Percentiles rank a stretch among this genome's conserved stretches.
phyloP scores from a whole-genome alignment of 2,113 vertebrate species.

The Pimephales promelas region DNA sequence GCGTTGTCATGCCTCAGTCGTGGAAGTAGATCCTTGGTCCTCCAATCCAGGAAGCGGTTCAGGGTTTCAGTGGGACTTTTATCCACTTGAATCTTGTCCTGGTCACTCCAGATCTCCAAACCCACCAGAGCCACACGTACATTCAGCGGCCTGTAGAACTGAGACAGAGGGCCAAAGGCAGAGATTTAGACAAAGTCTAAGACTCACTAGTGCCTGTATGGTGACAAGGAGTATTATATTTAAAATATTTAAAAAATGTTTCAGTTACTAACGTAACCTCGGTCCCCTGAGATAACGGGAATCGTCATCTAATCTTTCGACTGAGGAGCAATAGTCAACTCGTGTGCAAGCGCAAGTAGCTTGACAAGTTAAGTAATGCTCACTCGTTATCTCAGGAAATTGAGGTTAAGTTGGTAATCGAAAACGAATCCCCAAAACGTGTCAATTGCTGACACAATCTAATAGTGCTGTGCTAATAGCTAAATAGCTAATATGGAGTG shows the following conservation, averaged over 20 bases:
- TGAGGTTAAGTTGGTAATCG: no score
- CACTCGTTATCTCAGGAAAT: no score
- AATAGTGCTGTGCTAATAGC: no score
- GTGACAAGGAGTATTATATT: not conserved
- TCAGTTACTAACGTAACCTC: no score
- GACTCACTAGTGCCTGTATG: not conserved
- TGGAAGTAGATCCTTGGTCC: slow-evolving; percentile 79
- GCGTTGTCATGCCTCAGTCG: slow-evolving; percentile 88
- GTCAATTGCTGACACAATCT: no score
- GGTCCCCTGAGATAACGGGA: no score
- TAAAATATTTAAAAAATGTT: not conserved
- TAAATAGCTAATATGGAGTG: no score
- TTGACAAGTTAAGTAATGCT: no score
- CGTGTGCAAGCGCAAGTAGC: no score
- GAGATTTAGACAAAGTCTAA: not conserved
- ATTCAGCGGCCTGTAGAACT: slow-evolving; percentile 89
- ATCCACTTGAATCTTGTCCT: slow-evolving; percentile 74
- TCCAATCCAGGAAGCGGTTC: slow-evolving; percentile 87
- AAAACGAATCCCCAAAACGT: no score
- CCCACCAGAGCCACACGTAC: slow-evolving; percentile 86
- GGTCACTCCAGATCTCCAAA: slow-evolving; percentile 88
- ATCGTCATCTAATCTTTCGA: no score
- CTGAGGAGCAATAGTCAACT: no score
- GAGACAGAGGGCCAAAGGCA: slow-evolving; percentile 14
- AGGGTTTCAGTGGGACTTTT: slow-evolving; percentile 74